Evolutionary conservation across 2,797 vertebrate genomes (phyloP).

Genomic region (Melopsittacus undulatus): DNA sequence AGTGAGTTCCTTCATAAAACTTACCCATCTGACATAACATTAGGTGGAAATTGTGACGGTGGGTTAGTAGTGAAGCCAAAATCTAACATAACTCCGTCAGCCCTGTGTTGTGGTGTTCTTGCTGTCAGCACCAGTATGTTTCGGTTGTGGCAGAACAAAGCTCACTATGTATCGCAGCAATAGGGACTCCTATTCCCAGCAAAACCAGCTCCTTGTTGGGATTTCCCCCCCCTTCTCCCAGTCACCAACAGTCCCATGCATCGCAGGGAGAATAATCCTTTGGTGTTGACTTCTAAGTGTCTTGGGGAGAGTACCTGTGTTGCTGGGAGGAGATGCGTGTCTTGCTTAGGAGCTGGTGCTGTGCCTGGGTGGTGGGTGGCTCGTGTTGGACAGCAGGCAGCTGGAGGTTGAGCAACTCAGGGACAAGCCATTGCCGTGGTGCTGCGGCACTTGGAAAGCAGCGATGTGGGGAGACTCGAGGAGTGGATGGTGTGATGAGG

Average conservation of each 20-base stretch:
- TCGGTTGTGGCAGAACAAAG: neutral
- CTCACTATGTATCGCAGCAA: fast-evolving
- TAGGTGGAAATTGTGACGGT: neutral
- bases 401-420: fast-evolving
- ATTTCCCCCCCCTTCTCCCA: neutral
- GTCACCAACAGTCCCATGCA: neutral
- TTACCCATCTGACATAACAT: fast-evolving
- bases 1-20: neutral
- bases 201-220: neutral
- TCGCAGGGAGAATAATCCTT: neutral
- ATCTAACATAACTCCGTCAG: neutral
- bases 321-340: fast-evolving
- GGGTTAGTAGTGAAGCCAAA: neutral
- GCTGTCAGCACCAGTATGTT: neutral
- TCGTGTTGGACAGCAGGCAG: fast-evolving
- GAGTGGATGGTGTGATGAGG: fast-evolving
- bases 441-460: neutral
- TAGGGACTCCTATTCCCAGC: neutral
- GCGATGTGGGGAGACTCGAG: neutral
- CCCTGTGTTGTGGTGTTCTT: neutral
- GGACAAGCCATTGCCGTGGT: fast-evolving
- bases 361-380: neutral
- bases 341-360: neutral
- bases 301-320: fast-evolving
- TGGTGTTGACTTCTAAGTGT: neutral